Evolutionary conservation across 2,888 invertebrate species (phyloP), one percentile per base, ranked within the genome.

Genomic region (Epistrophe grossulariae): DNA sequence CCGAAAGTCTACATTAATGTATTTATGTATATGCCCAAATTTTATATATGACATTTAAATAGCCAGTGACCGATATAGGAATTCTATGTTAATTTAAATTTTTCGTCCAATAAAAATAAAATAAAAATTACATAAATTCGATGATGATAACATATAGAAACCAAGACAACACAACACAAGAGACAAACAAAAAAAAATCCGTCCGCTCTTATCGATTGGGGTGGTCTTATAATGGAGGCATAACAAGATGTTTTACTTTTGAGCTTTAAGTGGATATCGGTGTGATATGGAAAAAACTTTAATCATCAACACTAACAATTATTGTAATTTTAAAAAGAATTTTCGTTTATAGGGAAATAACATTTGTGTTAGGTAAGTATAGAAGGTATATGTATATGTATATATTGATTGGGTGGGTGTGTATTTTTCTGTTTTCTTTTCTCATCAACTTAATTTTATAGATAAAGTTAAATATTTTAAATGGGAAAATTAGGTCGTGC

Each of bases 91-190:
- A 82, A 82, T 85, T 81, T 15, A 15, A 15, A 60, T 73, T 81
- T 80, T 81, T 81, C 78, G 28, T 64, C 70, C 78, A 81, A 85
- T 85, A 85, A 85, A 81, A 78, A 78, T 85, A 85, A 82, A 85
- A 85, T 78, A 85, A 82, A 81, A 85, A 81, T 85, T 85, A 85
- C 82, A 85, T 85, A 82, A 85, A 85, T 85, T 74, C 78, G 70
- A 68, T 78, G 85, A 68, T 78, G 85, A 85, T 85, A 85, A 85
- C 74, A 60, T 60, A 10, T 57, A 35, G 13, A 55, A 28, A 38
- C 2, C 13, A 40, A 38, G 7, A 50, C 35, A 48, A 78, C 73
- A 73, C 0, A n/a, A n/a, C n/a, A n/a, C n/a, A n/a, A n/a, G n/a
- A n/a, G n/a, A n/a, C n/a, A n/a, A n/a, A 40, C 13, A 45, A 45